These are phyloP conservation scores for Pseudochirops cupreus DNA, from an alignment of 2,797 vertebrate species.

Conservation along the genomic window DNA sequence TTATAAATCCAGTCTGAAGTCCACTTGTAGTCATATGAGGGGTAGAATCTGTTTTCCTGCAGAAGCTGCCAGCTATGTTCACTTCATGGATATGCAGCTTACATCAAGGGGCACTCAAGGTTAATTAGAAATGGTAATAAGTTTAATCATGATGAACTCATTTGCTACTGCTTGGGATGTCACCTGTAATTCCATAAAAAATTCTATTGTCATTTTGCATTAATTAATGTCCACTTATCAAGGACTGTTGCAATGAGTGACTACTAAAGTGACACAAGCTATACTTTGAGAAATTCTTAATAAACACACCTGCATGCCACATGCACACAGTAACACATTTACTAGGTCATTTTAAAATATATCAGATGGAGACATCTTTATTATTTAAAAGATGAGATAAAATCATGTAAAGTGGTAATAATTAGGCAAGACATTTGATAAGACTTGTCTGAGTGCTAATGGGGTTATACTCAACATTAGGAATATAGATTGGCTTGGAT, in stretches of 20 bases:
- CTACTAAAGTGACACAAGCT: conserved; percentile 54
- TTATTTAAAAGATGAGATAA: conserved; percentile 72
- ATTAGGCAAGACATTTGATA: conserved; percentile 70
- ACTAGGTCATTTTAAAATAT: conserved; percentile 68
- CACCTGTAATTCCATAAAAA: conserved; percentile 79
- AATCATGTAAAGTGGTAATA: conserved; percentile 64
- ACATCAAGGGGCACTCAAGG: conserved; percentile 72
- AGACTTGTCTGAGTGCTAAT: conserved; percentile 72
- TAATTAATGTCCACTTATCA: conserved; percentile 81
- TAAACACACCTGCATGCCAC: not conserved
- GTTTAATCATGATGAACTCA: conserved; percentile 81
- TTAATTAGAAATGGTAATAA: conserved; percentile 81
- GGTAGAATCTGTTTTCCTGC: conserved; percentile 43
- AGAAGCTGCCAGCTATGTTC: conserved; percentile 23
- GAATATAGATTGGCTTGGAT: conserved; percentile 70
- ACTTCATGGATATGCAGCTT: conserved; percentile 61
- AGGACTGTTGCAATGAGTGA: conserved; percentile 67
- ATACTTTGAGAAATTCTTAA: conserved; percentile 69
- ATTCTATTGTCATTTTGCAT: conserved; percentile 78
- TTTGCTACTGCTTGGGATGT: conserved; percentile 74
- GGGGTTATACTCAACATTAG: conserved; percentile 74
- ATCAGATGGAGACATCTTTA: conserved; percentile 46
- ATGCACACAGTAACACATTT: not conserved
- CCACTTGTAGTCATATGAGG: not conserved
- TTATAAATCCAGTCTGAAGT: not conserved